Base-by-base conservation (phyloP, 2,113 vertebrate species). In the Romanogobio albipinnatus region DNA sequence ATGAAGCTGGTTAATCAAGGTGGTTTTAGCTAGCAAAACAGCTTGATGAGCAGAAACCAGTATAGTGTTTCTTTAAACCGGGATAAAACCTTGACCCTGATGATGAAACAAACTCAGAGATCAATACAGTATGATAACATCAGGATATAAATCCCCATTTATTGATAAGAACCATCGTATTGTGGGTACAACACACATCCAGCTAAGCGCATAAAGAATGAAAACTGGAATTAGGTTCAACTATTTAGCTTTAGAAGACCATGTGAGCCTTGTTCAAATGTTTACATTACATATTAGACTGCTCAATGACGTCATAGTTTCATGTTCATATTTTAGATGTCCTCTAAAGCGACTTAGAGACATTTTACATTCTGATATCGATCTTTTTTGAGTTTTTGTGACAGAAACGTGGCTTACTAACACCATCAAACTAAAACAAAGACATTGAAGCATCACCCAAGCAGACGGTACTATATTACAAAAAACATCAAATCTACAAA, bases 201-300 rank as follows among this genome's bases (percentile, higher is more conserved):
- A 96, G 92, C 96, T 93, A 95, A 95, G 95, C 95, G 92, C 95
- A 94, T 96, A 95, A 93, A 91, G 95, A 93, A 91, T 95, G 94
- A 93, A 93, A 87, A 95, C 61, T 82, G 33, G 85, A 86, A 84
- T 66, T 81, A 81, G 43, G 39, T 62, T 24, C 9, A 45, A 14
- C 79, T 51, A 66, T 66, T 47, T 66, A 10, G 24, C 79, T 76
- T 93, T 89, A 92, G 90, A 91, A 87, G 92, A 93, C 89, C 89
- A 88, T 88, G 87, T 89, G 85, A 89, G 90, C 88, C 88, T 87
- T 92, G 13, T 43, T 68, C 36, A 15, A 71, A 82, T 58, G 80
- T 36, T 15, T 45, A 68, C 74, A 56, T 43, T 39, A 81, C 58
- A 88, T 75, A 76, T 77, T 71, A 75, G 64, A 79, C 71, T 64